Conservation (phyloP, 1,140 invertebrate genomes). For the Rhagoletis zephyria region DNA sequence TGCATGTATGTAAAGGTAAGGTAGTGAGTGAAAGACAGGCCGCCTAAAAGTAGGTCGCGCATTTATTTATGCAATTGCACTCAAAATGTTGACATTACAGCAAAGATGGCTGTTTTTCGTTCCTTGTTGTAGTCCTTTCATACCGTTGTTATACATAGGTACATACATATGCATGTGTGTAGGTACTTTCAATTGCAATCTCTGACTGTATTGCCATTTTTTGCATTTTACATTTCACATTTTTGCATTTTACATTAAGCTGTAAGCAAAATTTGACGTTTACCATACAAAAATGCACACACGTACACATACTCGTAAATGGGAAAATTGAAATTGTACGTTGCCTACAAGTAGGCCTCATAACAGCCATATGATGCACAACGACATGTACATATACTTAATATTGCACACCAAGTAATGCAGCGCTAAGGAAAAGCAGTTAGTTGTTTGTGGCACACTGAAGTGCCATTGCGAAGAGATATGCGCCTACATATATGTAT, state of each 20-base stretch:
- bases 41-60: slow-evolving; percentile 37
- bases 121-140: background rate
- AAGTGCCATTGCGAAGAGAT: background rate
- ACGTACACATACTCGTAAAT: background rate
- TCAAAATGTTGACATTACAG: slow-evolving; percentile 52
- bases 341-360: slow-evolving; percentile 46
- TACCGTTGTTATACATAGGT: background rate
- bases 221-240: slow-evolving; percentile 34
- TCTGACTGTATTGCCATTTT: slow-evolving; percentile 44
- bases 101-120: background rate
- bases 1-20: background rate
- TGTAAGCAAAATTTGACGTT: slow-evolving; percentile 40
- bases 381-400: no score
- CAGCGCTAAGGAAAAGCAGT: background rate
- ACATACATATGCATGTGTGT: background rate
- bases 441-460: background rate
- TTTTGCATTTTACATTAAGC: slow-evolving; percentile 44
- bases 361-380: background rate
- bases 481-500: background rate
- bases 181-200: slow-evolving; percentile 33
- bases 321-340: slow-evolving; percentile 45
- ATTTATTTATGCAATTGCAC: slow-evolving; percentile 51
- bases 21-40: background rate
- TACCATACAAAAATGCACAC: background rate
- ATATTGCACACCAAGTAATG: background rate